phyloP scores from a whole-genome alignment of 2,113 vertebrate genomes.

The Sprattus sprattus region DNA sequence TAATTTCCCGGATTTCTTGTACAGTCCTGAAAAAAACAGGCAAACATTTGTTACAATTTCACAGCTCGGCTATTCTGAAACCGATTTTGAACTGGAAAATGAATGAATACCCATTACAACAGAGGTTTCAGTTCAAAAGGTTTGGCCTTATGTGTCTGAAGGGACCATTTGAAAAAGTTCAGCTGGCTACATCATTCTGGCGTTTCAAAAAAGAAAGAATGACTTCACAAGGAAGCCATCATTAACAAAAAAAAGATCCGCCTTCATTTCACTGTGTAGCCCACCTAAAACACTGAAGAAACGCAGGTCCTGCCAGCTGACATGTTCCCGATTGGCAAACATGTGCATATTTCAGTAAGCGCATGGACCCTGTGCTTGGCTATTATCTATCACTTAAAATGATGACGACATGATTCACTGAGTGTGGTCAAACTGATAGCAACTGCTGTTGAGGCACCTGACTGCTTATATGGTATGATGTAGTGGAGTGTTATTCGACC shows the following conservation, averaged over 20 bases:
- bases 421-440: neutral
- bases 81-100: neutral
- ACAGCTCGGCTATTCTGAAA: neutral
- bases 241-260: neutral
- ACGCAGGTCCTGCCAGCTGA: neutral
- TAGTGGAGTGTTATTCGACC: neutral
- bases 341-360: neutral
- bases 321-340: neutral
- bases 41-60: too few species aligned
- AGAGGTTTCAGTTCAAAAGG: neutral
- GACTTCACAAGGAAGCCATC: neutral
- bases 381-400: neutral
- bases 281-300: neutral
- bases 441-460: neutral
- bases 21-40: conserved; percentile 81
- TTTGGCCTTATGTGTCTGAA: neutral
- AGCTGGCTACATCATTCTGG: neutral
- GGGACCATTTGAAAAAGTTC: neutral
- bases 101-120: neutral
- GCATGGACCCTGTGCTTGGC: neutral
- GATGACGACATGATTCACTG: neutral
- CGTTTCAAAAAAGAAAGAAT: neutral
- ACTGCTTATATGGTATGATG: neutral
- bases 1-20: conserved; percentile 97
- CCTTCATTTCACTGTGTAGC: neutral